Conservation (phyloP, 2,888 invertebrate species). For the Galeopsomyia nigrocyanea region DNA sequence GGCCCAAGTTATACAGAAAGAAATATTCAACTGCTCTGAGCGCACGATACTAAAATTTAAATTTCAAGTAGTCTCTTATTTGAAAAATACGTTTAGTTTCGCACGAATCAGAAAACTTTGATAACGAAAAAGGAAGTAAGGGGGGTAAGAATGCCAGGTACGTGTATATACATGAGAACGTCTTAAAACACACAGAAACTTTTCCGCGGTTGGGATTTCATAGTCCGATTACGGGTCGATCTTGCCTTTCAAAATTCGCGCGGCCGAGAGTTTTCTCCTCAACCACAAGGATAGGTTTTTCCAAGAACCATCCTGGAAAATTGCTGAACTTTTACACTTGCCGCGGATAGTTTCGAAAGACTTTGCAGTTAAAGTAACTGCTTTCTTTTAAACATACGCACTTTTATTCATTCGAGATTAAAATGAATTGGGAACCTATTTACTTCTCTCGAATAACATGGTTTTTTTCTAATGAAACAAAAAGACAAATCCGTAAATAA, state of each 20-base stretch:
- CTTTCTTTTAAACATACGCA: no score
- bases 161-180: constrained; percentile 9
- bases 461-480: no score
- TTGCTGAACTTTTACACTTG: constrained; percentile 28
- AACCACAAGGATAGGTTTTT: constrained; percentile 21
- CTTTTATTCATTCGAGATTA: no score
- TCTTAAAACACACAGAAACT: constrained; percentile 24
- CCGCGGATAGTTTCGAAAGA: not conserved
- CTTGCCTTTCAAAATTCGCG: constrained; percentile 10
- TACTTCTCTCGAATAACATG: no score
- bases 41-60: constrained; percentile 26
- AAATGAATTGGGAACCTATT: no score
- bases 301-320: constrained; percentile 32
- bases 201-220: constrained; percentile 17
- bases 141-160: constrained; percentile 13
- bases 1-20: no score
- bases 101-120: constrained; percentile 27
- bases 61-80: constrained; percentile 26
- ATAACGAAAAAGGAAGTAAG: constrained; percentile 21
- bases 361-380: constrained; percentile 51
- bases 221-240: constrained; percentile 17
- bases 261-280: not conserved
- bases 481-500: no score
- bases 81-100: constrained; percentile 19
- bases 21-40: not conserved